Percentiles rank a stretch among this genome's conserved stretches.
Conservation (phyloP, 2,888 invertebrate species). For the Pterobdella sp. region DNA sequence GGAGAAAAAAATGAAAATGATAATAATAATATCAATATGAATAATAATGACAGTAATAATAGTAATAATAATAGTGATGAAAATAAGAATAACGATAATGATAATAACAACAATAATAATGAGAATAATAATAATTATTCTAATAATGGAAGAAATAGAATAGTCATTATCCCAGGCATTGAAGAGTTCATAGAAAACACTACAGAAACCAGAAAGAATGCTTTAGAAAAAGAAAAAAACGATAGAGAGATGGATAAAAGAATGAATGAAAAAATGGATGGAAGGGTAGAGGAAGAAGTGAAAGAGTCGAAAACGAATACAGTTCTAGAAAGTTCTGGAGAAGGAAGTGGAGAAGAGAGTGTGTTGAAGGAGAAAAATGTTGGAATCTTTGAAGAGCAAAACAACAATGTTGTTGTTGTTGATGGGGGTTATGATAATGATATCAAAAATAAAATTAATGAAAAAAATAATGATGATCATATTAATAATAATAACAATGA, state of each 20-base stretch:
- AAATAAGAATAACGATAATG: too few species aligned
- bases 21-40: too few species aligned
- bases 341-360: not conserved
- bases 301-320: too few species aligned
- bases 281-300: too few species aligned
- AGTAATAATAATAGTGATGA: too few species aligned
- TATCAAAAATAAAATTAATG: constrained; percentile 5
- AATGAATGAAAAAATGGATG: not conserved
- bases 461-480: not conserved
- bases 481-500: not conserved
- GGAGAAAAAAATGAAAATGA: not conserved
- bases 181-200: not conserved
- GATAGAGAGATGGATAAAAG: not conserved
- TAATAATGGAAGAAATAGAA: too few species aligned
- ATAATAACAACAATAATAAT: too few species aligned
- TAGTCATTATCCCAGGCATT: not conserved
- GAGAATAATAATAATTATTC: too few species aligned
- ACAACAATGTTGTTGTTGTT: not conserved
- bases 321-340: too few species aligned
- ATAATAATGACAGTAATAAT: too few species aligned
- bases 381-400: not conserved
- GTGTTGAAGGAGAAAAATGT: not conserved
- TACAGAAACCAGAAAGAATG: not conserved
- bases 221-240: too few species aligned
- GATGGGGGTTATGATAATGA: constrained; percentile 3